Evolutionary conservation across 2,888 invertebrate genomes (phyloP).

Genomic region (Flexamia atlantica): DNA sequence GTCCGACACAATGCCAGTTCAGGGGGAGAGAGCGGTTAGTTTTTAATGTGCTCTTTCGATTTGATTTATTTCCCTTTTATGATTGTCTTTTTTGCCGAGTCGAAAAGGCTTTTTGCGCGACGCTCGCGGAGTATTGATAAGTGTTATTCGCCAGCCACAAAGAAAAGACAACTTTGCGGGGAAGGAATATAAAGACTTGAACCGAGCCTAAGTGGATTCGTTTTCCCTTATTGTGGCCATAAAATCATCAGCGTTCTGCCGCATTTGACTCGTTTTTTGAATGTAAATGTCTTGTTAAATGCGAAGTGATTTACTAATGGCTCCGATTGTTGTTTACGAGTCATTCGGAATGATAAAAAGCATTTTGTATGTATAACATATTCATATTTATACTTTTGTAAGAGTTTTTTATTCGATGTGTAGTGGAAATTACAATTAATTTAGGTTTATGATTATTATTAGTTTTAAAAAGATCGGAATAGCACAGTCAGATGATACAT

Average conservation of each 20-base stretch:
- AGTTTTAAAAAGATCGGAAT: too few species aligned
- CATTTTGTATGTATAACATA: too few species aligned
- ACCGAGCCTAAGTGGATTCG: slow-evolving; percentile 28
- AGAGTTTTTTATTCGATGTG: too few species aligned
- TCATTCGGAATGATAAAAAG: too few species aligned
- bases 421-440: too few species aligned
- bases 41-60: slow-evolving; percentile 53
- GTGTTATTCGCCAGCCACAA: slow-evolving; percentile 52
- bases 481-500: too few species aligned
- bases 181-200: slow-evolving; percentile 40
- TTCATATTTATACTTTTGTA: too few species aligned
- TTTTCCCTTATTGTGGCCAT: slow-evolving; percentile 43
- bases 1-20: slow-evolving; percentile 12
- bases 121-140: slow-evolving; percentile 41
- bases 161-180: slow-evolving; percentile 31
- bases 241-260: slow-evolving; percentile 19
- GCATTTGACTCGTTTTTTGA: background rate
- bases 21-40: slow-evolving; percentile 20
- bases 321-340: background rate
- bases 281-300: slow-evolving; percentile 43
- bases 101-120: slow-evolving; percentile 46
- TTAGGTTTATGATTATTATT: too few species aligned
- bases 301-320: background rate
- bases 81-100: slow-evolving; percentile 55
- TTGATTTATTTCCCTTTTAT: slow-evolving; percentile 59